Conservation (phyloP, 37 sponge, comb jelly and placozoan genomes). For the Bolinopsis microptera region DNA sequence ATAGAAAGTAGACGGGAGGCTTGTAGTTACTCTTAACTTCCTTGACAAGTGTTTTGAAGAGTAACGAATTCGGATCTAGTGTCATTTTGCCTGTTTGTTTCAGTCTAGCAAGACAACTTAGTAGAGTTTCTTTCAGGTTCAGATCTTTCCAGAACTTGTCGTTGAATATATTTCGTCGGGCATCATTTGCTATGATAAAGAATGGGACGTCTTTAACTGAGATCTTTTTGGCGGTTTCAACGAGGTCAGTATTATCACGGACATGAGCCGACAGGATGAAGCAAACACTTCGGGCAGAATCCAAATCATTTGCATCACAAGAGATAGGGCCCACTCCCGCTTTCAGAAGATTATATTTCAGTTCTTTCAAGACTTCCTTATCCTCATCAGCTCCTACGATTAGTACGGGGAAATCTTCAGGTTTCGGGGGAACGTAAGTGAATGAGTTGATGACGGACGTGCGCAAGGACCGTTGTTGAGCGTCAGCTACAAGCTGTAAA, state of each 20-base stretch:
- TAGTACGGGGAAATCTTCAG: not conserved
- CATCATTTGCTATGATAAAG: conserved; percentile 50
- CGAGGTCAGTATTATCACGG: not conserved
- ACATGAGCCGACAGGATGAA: not conserved
- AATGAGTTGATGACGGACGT: conserved; percentile 46
- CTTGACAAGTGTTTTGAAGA: conserved; percentile 8
- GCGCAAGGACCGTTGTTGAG: not conserved
- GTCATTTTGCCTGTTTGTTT: conserved; percentile 60
- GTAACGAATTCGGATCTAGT: not conserved
- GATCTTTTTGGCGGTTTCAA: not conserved
- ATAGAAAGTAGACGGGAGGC: conserved; percentile 59
- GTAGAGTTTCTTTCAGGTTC: conserved; percentile 29
- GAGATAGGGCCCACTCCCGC: conserved; percentile 42
- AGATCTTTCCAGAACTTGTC: conserved; percentile 29
- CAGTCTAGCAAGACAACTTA: conserved; percentile 34
- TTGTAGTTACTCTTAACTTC: conserved; percentile 43
- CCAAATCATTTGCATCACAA: not conserved
- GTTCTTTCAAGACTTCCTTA: not conserved
- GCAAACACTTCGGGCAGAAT: not conserved
- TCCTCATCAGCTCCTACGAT: conserved; percentile 11
- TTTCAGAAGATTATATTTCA: not conserved
- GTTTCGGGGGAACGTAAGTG: conserved; percentile 12
- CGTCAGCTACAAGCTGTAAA: not conserved
- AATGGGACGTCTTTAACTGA: not conserved
- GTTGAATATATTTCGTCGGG: conserved; percentile 33